Evolutionary conservation across 2,797 vertebrate species (phyloP).

Genomic region (Mormyrops boulengeri): DNA sequence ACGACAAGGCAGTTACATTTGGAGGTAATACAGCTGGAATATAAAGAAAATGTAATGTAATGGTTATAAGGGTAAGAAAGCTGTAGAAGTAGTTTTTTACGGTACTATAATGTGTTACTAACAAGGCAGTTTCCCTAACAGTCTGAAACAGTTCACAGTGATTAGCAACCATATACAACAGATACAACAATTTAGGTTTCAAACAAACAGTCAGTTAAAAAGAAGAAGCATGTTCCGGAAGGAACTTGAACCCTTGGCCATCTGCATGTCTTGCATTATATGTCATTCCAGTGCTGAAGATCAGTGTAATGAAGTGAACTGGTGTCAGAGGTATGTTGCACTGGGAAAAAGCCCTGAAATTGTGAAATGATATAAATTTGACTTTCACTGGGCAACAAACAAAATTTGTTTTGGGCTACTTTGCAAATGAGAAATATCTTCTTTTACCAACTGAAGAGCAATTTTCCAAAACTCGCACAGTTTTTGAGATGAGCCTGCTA

Average conservation of each 20-base stretch:
- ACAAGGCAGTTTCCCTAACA: neutral
- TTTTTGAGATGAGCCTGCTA: neutral
- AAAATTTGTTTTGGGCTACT: neutral
- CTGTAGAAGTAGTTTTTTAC: neutral
- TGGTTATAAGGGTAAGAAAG: neutral
- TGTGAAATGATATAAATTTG: neutral
- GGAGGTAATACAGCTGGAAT: neutral
- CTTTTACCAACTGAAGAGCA: neutral
- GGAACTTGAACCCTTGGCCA: neutral
- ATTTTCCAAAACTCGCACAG: neutral
- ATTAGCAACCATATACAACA: neutral
- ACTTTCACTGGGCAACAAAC: neutral
- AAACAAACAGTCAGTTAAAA: neutral
- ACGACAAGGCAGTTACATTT: constrained; percentile 30
- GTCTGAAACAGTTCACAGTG: neutral
- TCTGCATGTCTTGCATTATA: neutral
- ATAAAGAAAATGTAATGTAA: neutral
- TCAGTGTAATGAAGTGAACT: neutral
- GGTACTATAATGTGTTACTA: neutral
- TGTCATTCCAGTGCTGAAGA: neutral
- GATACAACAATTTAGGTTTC: neutral
- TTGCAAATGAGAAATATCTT: neutral
- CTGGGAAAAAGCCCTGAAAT: neutral
- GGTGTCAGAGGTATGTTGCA: neutral
- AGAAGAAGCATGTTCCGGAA: neutral